These are phyloP conservation scores for Nesospiza acunhae DNA, from an alignment of 2,113 vertebrate species.

Conservation along the genomic window DNA sequence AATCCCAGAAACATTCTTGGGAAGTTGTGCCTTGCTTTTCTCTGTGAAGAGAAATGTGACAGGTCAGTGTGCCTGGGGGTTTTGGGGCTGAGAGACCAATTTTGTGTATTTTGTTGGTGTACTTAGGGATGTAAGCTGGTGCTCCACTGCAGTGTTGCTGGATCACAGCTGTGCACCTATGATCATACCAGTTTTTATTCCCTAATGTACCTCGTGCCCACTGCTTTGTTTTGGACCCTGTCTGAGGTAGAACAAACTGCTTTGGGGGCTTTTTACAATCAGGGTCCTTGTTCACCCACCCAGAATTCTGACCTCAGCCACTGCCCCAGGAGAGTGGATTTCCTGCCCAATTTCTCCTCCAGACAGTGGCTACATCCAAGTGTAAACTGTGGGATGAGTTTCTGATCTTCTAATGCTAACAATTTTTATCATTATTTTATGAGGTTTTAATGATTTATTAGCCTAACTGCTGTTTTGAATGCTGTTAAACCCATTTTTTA, in stretches of 20 bases:
- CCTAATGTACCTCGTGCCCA: not conserved
- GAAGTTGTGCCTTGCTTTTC: too few relatives aligned
- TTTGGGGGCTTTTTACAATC: not conserved
- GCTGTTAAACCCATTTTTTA: not conserved
- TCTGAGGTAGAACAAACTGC: not conserved
- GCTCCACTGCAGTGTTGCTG: not conserved
- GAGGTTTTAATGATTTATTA: not conserved
- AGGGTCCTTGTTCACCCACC: not conserved
- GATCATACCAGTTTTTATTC: not conserved
- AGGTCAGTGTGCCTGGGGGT: rapidly evolving
- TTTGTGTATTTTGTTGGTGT: not conserved
- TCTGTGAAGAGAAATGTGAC: too few relatives aligned
- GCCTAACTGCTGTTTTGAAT: not conserved
- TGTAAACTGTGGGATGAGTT: not conserved
- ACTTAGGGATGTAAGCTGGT: not conserved
- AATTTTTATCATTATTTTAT: not conserved
- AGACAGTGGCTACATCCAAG: not conserved
- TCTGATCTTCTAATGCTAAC: not conserved
- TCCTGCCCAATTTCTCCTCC: not conserved
- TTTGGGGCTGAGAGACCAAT: not conserved
- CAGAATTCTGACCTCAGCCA: not conserved
- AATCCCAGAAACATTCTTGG: too few relatives aligned
- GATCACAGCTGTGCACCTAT: rapidly evolving
- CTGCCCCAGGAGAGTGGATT: not conserved
- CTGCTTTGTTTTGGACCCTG: not conserved